phyloP scores from a whole-genome alignment of 2,888 invertebrate genomes.

The Ptycholaimellus sp. region DNA sequence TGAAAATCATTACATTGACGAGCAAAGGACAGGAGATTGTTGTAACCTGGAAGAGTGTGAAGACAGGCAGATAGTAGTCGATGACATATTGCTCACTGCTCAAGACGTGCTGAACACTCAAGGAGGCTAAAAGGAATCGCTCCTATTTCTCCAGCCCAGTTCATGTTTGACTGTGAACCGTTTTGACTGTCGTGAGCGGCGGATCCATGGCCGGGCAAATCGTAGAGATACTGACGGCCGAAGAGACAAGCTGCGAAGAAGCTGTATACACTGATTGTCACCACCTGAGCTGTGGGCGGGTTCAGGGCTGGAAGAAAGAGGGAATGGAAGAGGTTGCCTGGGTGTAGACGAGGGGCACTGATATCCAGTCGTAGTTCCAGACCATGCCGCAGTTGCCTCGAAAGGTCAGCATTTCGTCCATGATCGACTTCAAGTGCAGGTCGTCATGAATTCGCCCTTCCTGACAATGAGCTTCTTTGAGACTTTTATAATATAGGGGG shows the following conservation, averaged over 20 bases:
- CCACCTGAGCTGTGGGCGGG: slow-evolving; percentile 18
- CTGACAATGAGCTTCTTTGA: too few relatives aligned
- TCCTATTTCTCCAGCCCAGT: too few relatives aligned
- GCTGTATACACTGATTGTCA: slow-evolving; percentile 26
- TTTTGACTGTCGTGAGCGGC: too few relatives aligned
- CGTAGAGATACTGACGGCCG: slow-evolving; percentile 25
- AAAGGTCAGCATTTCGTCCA: slow-evolving; percentile 24
- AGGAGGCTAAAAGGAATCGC: too few relatives aligned
- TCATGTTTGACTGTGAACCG: too few relatives aligned
- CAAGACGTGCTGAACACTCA: not conserved
- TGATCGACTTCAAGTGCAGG: slow-evolving; percentile 22
- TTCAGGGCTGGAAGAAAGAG: not conserved
- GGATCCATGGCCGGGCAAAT: slow-evolving; percentile 1
- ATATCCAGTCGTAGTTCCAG: slow-evolving; percentile 30
- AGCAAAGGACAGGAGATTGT: not conserved
- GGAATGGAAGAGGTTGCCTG: too few relatives aligned
- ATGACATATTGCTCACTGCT: slow-evolving; percentile 9
- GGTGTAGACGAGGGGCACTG: slow-evolving; percentile 28
- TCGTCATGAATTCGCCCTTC: slow-evolving; percentile 30
- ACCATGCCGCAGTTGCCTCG: slow-evolving; percentile 24
- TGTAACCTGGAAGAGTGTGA: slow-evolving; percentile 18
- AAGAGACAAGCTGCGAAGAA: slow-evolving; percentile 27
- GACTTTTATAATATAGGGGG: too few relatives aligned
- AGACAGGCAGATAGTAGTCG: slow-evolving; percentile 27
- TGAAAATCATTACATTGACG: slow-evolving; percentile 18